These are phyloP conservation scores for Sebastes variabilis DNA, from an alignment of 2,797 vertebrate species.

Conservation along the genomic window DNA sequence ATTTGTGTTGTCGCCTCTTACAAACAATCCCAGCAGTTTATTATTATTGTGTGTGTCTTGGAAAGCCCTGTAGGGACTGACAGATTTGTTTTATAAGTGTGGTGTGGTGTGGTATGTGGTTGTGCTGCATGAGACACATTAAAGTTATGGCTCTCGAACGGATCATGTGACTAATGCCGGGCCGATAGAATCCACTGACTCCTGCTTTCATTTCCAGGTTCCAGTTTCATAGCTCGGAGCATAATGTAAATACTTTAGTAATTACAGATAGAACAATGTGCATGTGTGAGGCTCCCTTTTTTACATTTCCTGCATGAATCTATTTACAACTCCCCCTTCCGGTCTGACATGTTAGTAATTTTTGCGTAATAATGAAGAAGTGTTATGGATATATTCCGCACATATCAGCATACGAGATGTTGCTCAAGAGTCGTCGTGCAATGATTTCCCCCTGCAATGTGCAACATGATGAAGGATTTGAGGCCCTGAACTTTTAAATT, in stretches of 20 bases:
- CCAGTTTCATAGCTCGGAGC: conserved; percentile 13
- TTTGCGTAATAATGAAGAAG: background rate
- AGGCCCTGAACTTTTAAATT: conserved; percentile 60
- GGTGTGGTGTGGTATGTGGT: conserved; percentile 43
- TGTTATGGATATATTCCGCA: background rate
- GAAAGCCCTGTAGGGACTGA: conserved; percentile 47
- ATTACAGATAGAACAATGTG: conserved; percentile 17
- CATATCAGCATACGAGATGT: conserved; percentile 9
- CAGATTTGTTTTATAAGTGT: conserved; percentile 55
- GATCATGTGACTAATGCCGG: conserved; percentile 44
- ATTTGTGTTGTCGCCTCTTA: conserved; percentile 41
- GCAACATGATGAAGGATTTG: conserved; percentile 54
- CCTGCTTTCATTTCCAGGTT: conserved; percentile 8
- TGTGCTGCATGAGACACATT: conserved; percentile 37
- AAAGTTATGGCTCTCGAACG: conserved; percentile 40
- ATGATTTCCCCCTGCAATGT: conserved; percentile 39
- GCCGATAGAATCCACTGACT: background rate
- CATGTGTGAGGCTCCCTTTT: background rate
- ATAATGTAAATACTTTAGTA: conserved; percentile 24
- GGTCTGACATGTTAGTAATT: background rate
- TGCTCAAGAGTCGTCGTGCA: conserved; percentile 41
- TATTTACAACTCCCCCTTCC: conserved; percentile 25
- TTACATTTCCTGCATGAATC: conserved; percentile 17
- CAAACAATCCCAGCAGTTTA: conserved; percentile 32
- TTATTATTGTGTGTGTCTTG: conserved; percentile 37